These are phyloP conservation scores for Melanotaenia boesemani DNA, from an alignment of 2,797 vertebrate genomes.

Conservation along the genomic window DNA sequence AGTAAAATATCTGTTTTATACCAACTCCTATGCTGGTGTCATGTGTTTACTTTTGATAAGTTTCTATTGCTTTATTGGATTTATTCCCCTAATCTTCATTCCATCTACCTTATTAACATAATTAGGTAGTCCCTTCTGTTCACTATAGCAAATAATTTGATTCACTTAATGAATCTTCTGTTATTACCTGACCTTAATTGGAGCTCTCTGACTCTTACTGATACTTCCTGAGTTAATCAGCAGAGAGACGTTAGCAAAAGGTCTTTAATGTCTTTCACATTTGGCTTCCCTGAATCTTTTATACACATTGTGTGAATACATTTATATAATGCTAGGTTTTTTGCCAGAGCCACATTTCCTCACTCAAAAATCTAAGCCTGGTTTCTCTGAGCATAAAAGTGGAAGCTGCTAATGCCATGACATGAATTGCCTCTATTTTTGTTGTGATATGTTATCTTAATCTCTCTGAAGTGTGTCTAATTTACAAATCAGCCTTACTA, in stretches of 20 bases:
- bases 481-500: constrained; percentile 63
- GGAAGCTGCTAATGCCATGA: constrained; percentile 54
- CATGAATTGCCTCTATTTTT: constrained; percentile 53
- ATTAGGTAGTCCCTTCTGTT: neutral
- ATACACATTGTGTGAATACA: constrained; percentile 24
- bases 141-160: constrained; percentile 7
- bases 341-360: constrained; percentile 34
- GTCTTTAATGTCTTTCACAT: constrained; percentile 44
- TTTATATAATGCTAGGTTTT: constrained; percentile 29
- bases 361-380: constrained; percentile 37
- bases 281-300: constrained; percentile 41
- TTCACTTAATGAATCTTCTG: constrained; percentile 66
- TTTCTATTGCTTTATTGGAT: constrained; percentile 31
- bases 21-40: neutral
- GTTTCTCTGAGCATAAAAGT: constrained; percentile 41
- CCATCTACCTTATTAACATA: constrained; percentile 17
- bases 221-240: neutral
- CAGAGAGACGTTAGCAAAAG: neutral
- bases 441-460: constrained; percentile 46
- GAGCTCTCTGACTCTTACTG: constrained; percentile 20
- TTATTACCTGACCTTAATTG: constrained; percentile 61
- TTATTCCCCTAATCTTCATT: constrained; percentile 46
- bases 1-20: neutral
- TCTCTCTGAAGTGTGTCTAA: constrained; percentile 64
- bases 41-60: constrained; percentile 39